These are phyloP conservation scores for Rhincodon typus DNA, from an alignment of 2,797 vertebrate species.

Conservation along the genomic window DNA sequence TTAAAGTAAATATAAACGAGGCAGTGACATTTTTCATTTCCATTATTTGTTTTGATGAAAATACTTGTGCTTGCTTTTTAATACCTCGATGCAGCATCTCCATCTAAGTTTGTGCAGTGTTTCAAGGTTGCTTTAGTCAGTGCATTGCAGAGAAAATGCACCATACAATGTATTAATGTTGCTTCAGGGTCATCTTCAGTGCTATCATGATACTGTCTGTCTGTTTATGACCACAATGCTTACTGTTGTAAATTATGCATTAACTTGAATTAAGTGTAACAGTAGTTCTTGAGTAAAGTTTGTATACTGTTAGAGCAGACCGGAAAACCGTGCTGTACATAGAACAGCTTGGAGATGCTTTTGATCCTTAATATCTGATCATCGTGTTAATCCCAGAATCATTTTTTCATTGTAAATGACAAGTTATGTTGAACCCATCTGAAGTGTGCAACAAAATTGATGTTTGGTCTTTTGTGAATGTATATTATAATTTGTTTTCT, in stretches of 20 bases:
- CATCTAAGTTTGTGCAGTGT: neutral
- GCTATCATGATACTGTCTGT: neutral
- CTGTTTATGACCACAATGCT: neutral
- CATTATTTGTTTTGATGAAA: neutral
- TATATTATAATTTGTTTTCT: neutral
- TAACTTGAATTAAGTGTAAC: neutral
- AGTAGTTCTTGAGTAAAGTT: neutral
- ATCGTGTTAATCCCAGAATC: neutral
- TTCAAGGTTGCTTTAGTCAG: neutral
- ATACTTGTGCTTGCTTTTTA: neutral
- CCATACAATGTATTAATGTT: neutral
- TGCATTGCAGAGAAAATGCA: neutral
- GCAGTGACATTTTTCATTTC: conserved; percentile 12
- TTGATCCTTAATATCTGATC: neutral
- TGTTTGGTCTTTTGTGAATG: neutral
- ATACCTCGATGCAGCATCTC: neutral
- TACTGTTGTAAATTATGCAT: neutral
- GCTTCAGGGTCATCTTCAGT: neutral
- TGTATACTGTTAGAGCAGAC: neutral
- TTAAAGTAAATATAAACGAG: neutral
- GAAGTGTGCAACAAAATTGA: neutral
- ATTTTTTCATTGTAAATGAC: neutral
- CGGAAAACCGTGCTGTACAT: neutral
- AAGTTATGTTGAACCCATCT: neutral
- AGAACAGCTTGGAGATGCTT: neutral